Evolutionary conservation across 2,888 invertebrate genomes (phyloP).

Genomic region (Beris morrisii): DNA sequence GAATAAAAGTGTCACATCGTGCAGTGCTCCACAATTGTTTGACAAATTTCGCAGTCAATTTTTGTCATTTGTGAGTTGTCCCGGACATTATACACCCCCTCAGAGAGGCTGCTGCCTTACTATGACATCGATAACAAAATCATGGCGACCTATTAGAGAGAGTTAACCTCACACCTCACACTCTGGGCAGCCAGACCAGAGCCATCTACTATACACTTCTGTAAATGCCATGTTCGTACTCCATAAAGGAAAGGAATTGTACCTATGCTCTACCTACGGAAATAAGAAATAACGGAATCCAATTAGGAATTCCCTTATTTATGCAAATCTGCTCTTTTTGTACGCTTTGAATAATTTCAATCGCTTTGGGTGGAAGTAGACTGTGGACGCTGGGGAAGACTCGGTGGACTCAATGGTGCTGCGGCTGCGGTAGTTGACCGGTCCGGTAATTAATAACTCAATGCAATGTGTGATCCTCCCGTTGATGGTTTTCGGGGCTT

Average conservation of each 20-base stretch:
- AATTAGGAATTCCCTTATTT: constrained; percentile 31
- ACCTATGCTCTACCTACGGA: constrained; percentile 7
- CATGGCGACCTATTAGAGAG: constrained; percentile 7
- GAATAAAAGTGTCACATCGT: constrained; percentile 26
- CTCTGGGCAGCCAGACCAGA: neutral
- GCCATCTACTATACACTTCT: neutral
- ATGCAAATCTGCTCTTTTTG: constrained; percentile 27
- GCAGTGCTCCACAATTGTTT: constrained; percentile 22
- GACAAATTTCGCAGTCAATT: constrained; percentile 24
- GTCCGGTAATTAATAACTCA: constrained; percentile 29
- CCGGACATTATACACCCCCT: constrained; percentile 11
- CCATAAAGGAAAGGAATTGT: neutral
- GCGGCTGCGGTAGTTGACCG: neutral
- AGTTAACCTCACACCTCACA: too few species aligned
- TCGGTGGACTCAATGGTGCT: too few species aligned
- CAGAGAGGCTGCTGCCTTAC: constrained; percentile 1
- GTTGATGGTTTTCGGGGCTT: constrained; percentile 27
- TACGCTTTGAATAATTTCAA: constrained; percentile 25
- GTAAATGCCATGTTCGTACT: neutral
- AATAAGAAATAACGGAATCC: constrained; percentile 30
- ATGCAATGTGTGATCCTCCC: constrained; percentile 25
- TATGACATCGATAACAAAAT: constrained; percentile 17
- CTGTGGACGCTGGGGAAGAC: too few species aligned
- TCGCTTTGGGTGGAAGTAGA: constrained; percentile 4
- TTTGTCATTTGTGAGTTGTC: constrained; percentile 11